Percentiles rank a stretch among this genome's conserved stretches.
phyloP scores from a whole-genome alignment of 2,888 invertebrate species.

The Drosophila dives region DNA sequence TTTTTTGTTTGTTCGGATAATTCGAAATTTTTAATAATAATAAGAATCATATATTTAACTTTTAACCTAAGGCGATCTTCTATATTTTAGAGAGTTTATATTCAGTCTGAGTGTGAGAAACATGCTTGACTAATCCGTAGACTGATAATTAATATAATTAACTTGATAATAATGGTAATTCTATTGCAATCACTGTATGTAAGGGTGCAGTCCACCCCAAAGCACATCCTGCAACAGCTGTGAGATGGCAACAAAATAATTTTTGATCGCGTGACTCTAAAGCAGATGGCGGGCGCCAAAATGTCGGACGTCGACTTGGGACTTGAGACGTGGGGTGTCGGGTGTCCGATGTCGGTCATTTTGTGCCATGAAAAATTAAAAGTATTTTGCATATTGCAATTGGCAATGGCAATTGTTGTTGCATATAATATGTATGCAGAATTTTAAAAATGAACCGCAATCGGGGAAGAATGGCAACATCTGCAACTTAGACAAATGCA shows the following conservation, averaged over 20 bases:
- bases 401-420: conserved; percentile 26
- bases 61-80: neutral
- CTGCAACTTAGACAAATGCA: neutral
- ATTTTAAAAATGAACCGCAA: conserved; percentile 22
- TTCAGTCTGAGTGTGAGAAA: neutral
- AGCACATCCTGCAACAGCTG: conserved; percentile 44
- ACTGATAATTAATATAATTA: neutral
- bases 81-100: neutral
- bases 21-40: neutral
- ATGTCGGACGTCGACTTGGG: conserved; percentile 31
- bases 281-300: conserved; percentile 28
- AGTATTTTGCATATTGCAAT: conserved; percentile 51
- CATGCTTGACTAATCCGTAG: no score
- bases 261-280: conserved; percentile 71
- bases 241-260: conserved; percentile 73
- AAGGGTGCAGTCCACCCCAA: neutral
- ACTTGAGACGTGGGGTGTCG: conserved; percentile 2
- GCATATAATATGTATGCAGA: conserved; percentile 8
- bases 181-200: neutral
- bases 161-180: neutral
- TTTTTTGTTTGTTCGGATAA: neutral
- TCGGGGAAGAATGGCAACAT: neutral
- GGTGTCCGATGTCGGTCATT: conserved; percentile 58
- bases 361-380: conserved; percentile 55
- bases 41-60: neutral